Base-by-base conservation (phyloP, 2,113 vertebrate genomes). In the Heliornis fulica region DNA sequence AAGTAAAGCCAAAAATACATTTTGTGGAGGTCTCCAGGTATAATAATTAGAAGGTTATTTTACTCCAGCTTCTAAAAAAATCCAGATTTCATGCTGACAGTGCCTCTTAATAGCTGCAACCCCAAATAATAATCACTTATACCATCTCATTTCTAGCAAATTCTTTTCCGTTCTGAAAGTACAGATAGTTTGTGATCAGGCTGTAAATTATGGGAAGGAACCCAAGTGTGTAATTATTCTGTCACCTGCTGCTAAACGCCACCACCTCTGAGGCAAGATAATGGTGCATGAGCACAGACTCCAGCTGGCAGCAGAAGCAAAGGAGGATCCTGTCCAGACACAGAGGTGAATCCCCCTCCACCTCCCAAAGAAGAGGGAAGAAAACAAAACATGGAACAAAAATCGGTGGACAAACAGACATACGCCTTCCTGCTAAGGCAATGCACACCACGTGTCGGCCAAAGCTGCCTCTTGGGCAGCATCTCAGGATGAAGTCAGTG, bases 401-500 rank as follows among this genome's bases (percentile, higher is more conserved):
- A 29, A 22, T 61, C 69, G 72, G 93, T 12, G 11, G 64, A 60
- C 53, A 54, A 31, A 57, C 41, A 93, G 90, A 53, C 41, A 41
- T 6, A 69, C 0, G 1, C 41, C 26, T 40, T 57, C 68, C 63
- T 45, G 36, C 87, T 7, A 19, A 60, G 70, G 74, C 80, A 77
- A 60, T 0, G n/a, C 59, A 41, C 45, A 56, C 23, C 66, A 59
- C 2, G 2, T 34, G 64, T 34, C 10, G 4, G 83, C 54, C 32
- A 1, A 4, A 79, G 84, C 60, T 82, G 21, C 65, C 56, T 61
- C 69, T 34, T 53, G 75, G 53, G 54, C 78, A 76, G 71, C 54
- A 71, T 29, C 71, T 70, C 63, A 11, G 51, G 74, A 51, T 91
- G 78, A 94, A 92, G 82, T 94, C 95, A 93, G 75, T 31, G 80